Conservation (phyloP, 1,140 invertebrate species). For the Drosophila leontia region DNA sequence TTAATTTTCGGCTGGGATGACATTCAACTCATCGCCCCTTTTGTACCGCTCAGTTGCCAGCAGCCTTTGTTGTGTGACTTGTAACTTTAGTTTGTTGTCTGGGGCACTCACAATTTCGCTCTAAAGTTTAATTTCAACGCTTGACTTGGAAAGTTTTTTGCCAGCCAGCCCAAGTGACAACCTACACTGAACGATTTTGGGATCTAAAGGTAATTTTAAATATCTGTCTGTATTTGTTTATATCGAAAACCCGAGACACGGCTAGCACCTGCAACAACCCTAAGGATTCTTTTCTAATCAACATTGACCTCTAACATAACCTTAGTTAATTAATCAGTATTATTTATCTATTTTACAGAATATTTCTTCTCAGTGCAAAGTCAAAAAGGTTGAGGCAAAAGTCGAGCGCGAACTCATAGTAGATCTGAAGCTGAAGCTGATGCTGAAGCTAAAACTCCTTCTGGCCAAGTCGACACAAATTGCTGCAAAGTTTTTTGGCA, state of each 20-base stretch:
- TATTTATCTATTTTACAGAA: too few relatives aligned
- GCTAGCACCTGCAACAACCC: too few relatives aligned
- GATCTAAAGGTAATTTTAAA: neutral
- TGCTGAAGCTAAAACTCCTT: slow-evolving; percentile 48
- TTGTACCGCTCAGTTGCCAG: slow-evolving; percentile 4
- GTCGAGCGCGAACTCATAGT: slow-evolving; percentile 32
- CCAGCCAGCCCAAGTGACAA: slow-evolving; percentile 32
- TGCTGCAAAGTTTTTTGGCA: slow-evolving; percentile 71
- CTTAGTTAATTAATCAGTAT: neutral
- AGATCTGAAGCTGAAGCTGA: slow-evolving; percentile 20
- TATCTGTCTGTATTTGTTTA: neutral
- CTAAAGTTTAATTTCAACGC: slow-evolving; percentile 79
- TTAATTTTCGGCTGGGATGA: slow-evolving; percentile 70
- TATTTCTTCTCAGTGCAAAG: slow-evolving; percentile 17
- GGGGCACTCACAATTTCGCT: slow-evolving; percentile 58
- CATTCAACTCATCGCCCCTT: slow-evolving; percentile 40
- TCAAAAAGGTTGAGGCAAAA: slow-evolving; percentile 26
- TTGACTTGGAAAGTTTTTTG: slow-evolving; percentile 72
- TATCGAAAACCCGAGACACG: too few relatives aligned
- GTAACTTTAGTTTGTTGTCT: slow-evolving; percentile 68
- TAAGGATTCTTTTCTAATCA: too few relatives aligned
- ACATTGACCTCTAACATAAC: too few relatives aligned
- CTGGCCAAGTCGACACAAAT: slow-evolving; percentile 69
- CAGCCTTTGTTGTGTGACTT: slow-evolving; percentile 75
- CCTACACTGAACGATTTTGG: neutral